A percentile compares a stretch with the other conserved stretches of the same genome.
Conservation (phyloP, 1,140 invertebrate species). For the Aleiodes sp. region DNA sequence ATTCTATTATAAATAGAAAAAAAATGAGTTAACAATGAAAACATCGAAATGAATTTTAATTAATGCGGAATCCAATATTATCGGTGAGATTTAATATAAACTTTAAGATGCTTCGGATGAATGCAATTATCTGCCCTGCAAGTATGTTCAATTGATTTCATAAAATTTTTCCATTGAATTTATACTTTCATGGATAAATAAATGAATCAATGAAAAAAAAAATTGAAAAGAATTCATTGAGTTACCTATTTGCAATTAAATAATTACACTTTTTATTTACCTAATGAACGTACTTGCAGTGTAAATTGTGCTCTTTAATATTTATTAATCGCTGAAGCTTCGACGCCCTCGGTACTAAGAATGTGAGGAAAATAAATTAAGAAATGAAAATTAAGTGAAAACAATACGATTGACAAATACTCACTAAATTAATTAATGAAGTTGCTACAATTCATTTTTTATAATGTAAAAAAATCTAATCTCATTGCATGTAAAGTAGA, state of each 20-base stretch:
- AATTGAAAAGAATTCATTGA: too few species aligned
- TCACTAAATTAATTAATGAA: background rate
- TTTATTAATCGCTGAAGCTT: conserved; percentile 20
- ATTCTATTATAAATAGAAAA: conserved; percentile 56
- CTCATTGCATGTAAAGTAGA: conserved; percentile 18
- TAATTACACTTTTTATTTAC: background rate
- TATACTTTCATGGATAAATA: too few species aligned
- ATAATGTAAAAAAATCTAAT: conserved; percentile 16
- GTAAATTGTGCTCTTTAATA: background rate
- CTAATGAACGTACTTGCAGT: background rate
- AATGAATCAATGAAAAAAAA: too few species aligned
- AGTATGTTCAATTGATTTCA: background rate
- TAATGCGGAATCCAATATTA: conserved; percentile 31
- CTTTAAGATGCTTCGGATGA: conserved; percentile 10
- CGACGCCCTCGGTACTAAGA: conserved; percentile 3
- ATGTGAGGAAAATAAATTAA: conserved; percentile 2
- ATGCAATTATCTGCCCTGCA: conserved; percentile 5
- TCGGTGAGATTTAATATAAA: conserved; percentile 20
- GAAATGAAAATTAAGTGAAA: background rate
- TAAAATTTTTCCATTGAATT: background rate
- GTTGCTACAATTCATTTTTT: conserved; percentile 17
- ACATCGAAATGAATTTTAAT: conserved; percentile 54
- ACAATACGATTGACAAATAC: background rate
- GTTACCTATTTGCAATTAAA: background rate
- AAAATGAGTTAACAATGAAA: conserved; percentile 48